Conservation (phyloP, 2,797 vertebrate genomes). For the Onychomys arenicola region DNA sequence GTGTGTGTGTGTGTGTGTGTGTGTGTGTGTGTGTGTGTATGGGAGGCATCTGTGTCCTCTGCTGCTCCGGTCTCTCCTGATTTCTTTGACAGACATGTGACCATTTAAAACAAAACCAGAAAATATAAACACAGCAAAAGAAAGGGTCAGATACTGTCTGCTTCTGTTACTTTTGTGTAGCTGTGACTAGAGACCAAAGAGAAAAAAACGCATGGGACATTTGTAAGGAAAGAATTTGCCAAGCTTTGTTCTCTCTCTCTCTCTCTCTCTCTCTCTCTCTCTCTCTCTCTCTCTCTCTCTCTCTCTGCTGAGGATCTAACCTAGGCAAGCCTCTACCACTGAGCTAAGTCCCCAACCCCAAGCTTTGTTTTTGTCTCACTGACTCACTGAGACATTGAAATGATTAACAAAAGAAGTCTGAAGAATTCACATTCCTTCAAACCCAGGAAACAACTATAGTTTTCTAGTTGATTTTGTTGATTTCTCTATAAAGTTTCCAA, state of each 20-base stretch:
- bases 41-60: no score
- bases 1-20: no score
- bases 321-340: no score
- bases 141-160: neutral
- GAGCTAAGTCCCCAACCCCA: no score
- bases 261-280: no score
- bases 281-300: no score
- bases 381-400: slow-evolving; percentile 18
- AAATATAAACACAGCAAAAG: neutral
- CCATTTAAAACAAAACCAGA: neutral
- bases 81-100: neutral
- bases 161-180: neutral
- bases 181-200: neutral
- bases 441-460: neutral
- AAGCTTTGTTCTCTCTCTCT: neutral
- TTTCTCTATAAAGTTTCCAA: neutral
- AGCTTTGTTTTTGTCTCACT: neutral
- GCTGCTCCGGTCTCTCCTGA: no score
- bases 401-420: slow-evolving; percentile 12
- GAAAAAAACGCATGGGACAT: neutral
- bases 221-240: no score
- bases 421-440: neutral
- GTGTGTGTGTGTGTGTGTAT: no score
- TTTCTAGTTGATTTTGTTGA: neutral
- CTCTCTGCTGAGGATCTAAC: no score